phyloP scores from a whole-genome alignment of 1,140 invertebrate genomes.

The Nylanderia fulva region DNA sequence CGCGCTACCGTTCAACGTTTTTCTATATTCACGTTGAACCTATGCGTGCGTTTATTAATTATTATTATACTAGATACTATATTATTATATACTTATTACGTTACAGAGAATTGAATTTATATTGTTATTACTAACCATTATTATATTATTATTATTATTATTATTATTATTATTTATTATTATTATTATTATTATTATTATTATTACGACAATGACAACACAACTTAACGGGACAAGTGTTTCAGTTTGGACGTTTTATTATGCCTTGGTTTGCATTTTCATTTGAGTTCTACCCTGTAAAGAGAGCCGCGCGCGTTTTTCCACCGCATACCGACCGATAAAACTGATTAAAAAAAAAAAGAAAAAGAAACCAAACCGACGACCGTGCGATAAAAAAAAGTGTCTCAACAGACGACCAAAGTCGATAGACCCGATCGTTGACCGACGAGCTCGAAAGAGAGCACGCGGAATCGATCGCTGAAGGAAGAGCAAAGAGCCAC shows the following conservation, averaged over 20 bases:
- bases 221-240: slow-evolving; percentile 2
- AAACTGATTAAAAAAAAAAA: no score
- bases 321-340: not conserved
- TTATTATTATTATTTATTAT: not conserved
- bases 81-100: not conserved
- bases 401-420: slow-evolving; percentile 27
- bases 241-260: slow-evolving; percentile 58
- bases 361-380: not conserved
- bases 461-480: slow-evolving; percentile 14
- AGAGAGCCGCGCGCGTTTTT: slow-evolving; percentile 30
- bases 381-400: slow-evolving; percentile 34
- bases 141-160: slow-evolving; percentile 10
- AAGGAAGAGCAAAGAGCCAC: slow-evolving; percentile 44
- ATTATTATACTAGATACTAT: not conserved
- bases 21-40: slow-evolving; percentile 24
- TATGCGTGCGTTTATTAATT: slow-evolving; percentile 17
- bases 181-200: not conserved
- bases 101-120: slow-evolving; percentile 16
- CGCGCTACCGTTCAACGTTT: slow-evolving; percentile 1
- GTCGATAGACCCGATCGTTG: slow-evolving; percentile 34
- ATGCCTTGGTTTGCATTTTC: slow-evolving; percentile 74
- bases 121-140: not conserved
- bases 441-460: slow-evolving; percentile 2
- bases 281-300: slow-evolving; percentile 69
- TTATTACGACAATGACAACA: slow-evolving; percentile 27